These are phyloP conservation scores for Polydrusus tereticollis DNA, from an alignment of 2,888 invertebrate genomes.

Conservation along the genomic window DNA sequence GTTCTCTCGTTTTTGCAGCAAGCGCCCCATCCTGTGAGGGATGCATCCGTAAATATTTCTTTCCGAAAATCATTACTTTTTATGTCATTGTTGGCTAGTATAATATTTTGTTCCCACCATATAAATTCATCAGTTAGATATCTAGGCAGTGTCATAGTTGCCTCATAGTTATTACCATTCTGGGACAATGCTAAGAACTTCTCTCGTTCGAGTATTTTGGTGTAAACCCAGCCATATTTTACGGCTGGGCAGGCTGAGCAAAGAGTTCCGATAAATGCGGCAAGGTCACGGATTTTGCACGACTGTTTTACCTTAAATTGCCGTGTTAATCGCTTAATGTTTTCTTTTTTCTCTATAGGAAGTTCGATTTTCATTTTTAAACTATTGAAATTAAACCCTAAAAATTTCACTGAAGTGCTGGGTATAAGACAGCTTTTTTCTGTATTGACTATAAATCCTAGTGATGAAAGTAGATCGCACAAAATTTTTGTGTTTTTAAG, in stretches of 20 bases:
- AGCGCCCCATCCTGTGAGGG: conserved; percentile 23
- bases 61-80: not conserved
- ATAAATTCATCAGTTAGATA: not conserved
- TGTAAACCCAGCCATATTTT: too few relatives aligned
- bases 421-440: conserved; percentile 13
- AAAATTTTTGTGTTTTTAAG: not conserved
- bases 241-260: conserved; percentile 21
- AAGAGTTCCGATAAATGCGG: conserved; percentile 12
- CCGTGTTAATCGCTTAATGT: not conserved
- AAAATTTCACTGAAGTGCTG: conserved; percentile 6
- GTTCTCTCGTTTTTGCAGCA: not conserved
- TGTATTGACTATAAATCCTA: conserved; percentile 19
- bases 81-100: not conserved
- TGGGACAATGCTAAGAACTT: conserved; percentile 13
- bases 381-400: conserved; percentile 8
- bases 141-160: not conserved
- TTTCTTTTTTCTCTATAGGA: conserved; percentile 9
- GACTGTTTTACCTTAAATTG: not conserved
- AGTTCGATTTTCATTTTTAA: not conserved
- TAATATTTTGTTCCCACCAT: conserved; percentile 19
- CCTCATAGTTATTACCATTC: not conserved
- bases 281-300: conserved; percentile 11
- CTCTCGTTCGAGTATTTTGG: too few relatives aligned
- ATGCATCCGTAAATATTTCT: conserved; percentile 22
- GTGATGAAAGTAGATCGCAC: not conserved